Evolutionary conservation across 2,888 invertebrate genomes (phyloP).

Genomic region (Oasisia sp.): DNA sequence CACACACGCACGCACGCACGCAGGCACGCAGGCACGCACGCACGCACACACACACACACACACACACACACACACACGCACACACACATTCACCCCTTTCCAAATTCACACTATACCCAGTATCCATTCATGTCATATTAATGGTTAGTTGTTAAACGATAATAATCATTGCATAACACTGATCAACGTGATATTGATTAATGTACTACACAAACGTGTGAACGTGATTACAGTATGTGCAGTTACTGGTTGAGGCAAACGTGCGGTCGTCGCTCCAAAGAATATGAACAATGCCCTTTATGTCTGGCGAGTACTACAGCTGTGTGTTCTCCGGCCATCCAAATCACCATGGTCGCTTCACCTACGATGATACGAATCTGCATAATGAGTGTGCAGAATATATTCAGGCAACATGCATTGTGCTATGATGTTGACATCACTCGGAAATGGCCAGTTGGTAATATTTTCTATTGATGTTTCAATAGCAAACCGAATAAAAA

Average conservation of each 20-base stretch:
- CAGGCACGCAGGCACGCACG: no score
- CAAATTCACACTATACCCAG: background rate
- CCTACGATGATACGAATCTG: background rate
- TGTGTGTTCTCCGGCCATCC: background rate
- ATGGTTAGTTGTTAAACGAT: background rate
- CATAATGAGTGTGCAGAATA: background rate
- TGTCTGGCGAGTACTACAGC: background rate
- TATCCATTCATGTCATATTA: background rate
- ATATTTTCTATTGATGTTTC: background rate
- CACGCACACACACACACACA: no score
- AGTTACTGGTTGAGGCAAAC: background rate
- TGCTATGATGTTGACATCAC: background rate
- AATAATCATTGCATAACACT: background rate
- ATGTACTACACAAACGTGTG: background rate
- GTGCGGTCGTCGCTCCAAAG: background rate
- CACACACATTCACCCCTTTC: background rate
- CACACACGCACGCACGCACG: no score
- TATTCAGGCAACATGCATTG: background rate
- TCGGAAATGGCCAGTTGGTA: background rate
- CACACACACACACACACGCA: no score
- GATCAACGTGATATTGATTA: background rate
- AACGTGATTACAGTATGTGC: background rate
- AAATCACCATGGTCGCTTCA: background rate
- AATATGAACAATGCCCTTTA: background rate
- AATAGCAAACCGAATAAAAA: no score